Evolutionary conservation across 1,140 invertebrate species (phyloP), one percentile per base, ranked within the genome.

Genomic region (Saxidomus purpurata): DNA sequence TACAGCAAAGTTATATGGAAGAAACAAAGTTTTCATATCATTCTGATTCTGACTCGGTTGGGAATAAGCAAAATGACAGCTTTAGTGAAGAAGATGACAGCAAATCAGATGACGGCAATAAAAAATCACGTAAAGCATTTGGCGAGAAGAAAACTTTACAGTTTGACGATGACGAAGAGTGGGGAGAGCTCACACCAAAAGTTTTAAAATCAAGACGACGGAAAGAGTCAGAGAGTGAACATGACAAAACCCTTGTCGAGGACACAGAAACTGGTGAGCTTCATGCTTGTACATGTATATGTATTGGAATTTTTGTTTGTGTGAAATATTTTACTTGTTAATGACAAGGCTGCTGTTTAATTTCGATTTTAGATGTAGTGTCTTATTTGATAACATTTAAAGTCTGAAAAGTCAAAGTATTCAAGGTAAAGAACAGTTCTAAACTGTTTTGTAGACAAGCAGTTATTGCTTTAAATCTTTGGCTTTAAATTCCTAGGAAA

Each of bases 151-250:
- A 84, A 63, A 49, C 55, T 31, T 34, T 77, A 19, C 74, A 89
- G n/a, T 91, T 91, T 91, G 89, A 92, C 87, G 91, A 91, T 76
- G 90, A 92, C n/a, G 74, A 87, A 40, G 81, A 79, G 77, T 92
- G 91, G 90, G 76, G 43, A 49, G 89, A 92, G 25, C 80, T 84
- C 0, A 84, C 76, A n/a, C 88, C 80, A 17, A 76, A 83, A 36
- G 40, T 69, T 52, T 19, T 43, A 31, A 83, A 63, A n/a, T 77
- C 69, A 0, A 55, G 81, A 25, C 55, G 38, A 79, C 52, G 47
- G 6, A 87, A 89, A 28, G 67, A 86, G 4, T 74, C 79, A 36
- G 89, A 90, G 52, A 77, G 31, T 67, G 76, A 88, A 19, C 47
- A 74, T 52, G 71, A 90, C 25, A 61, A 85, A 28, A 86, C 84